Evolutionary conservation across 2,888 invertebrate genomes (phyloP), one percentile per base, ranked within the genome.

Genomic region (Lamellibrachia satsuma): DNA sequence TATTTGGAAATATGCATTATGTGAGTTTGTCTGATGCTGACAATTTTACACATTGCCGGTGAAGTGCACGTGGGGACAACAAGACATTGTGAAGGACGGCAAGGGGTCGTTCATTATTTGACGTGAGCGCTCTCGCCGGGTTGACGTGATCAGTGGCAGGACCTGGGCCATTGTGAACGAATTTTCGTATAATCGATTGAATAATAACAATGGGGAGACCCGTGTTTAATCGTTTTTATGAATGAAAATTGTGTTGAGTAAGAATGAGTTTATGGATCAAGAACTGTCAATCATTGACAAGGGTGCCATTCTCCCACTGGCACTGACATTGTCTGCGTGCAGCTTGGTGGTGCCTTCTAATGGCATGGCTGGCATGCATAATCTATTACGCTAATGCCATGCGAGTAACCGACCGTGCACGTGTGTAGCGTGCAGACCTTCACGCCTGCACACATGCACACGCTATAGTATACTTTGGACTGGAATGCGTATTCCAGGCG

Each of bases 21-120:
- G 22, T n/a, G 75, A 75, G 22, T 75, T 75, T 75, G 6, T 6
- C 75, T 75, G 15, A 75, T n/a, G 22, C 75, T n/a, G 75, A 11
- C 2, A 75, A 15, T 75, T 22, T 75, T 75, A 75, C 75, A 75
- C 75, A n/a, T 75, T 75, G n/a, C 75, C 75, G 75, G 75, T n/a
- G 22, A 22, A 75, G 75, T 75, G 75, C 75, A 75, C 75, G 75
- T 75, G 75, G 75, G 22, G n/a, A 75, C 75, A 75, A 75, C 75
- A 75, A 39, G 75, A n/a, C 15, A 75, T 75, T 75, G 75, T 75
- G 75, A 75, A 75, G 75, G 75, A 75, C 75, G 75, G 75, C 75
- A 75, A 75, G 75, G 75, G 75, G 75, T 75, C 75, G 75, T 75
- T 75, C 75, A 75, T 75, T 75, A 75, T 75, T 75, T 75, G 75